Base-by-base conservation (phyloP, 2,888 invertebrate species). In the Clunio marinus region DNA sequence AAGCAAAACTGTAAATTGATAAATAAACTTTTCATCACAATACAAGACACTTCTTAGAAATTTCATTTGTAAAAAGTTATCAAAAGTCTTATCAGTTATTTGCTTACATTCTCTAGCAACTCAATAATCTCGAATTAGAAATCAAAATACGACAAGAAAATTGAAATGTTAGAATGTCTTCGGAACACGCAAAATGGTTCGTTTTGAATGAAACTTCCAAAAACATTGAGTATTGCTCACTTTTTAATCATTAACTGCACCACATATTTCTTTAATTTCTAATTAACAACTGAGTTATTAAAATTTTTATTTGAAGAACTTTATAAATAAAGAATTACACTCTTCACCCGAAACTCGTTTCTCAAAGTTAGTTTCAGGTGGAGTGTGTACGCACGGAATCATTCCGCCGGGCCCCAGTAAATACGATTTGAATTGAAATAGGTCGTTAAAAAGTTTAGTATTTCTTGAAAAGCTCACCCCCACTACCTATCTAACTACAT, bases 211-310 rank as follows among this genome's bases (percentile, higher is more conserved):
- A 65, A 65, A 37, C 22, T 17, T 20, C 17, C n/a, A 41, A 24
- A n/a, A 10, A 8, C 17, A 37, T 20, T 20, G 2, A n/a, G 2
- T 37, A 24, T 1, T 10, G 3, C 66, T 66, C 55, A 66, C 66
- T 46, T 66, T 2, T 32, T 66, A 55, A 22, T 55, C 35, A 66
- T 55, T 66, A 66, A 66, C 66, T 66, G 66, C 51, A 66, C 66
- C 55, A 55, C 66, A 66, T 66, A 66, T 28, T 66, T 66, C 63
- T 65, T 65, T 45, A 46, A 65, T 35, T 27, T 46, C 63, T 46
- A 28, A 46, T 46, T 4, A 45, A 20, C 27, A 46, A 65, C 63
- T 65, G 46, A 65, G 46, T 46, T 65, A 27, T 57, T 15, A 57
- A 51, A 17, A 17, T 27, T 7, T 28, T 57, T 13, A 25, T n/a